Base-by-base conservation (phyloP, 2,888 invertebrate genomes). In the Caenorhabditis virilis region DNA sequence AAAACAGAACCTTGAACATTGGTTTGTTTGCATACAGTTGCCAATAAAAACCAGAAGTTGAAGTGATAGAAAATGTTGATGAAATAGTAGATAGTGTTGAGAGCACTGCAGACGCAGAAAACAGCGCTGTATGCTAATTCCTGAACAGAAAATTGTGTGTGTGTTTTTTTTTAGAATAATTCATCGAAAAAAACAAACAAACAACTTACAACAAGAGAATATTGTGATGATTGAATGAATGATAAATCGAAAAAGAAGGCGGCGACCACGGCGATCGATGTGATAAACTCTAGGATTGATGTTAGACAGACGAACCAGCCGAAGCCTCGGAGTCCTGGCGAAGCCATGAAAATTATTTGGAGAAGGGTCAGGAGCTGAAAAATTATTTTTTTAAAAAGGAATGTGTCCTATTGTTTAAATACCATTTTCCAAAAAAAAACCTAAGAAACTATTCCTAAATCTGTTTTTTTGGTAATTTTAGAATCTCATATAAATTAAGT, bases 331-430 rank as follows among this genome's bases (percentile, higher is more conserved):
- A 30, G 36, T 13, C 62, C 59, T 6, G 72, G 69, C 18, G 55
- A 52, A 15, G 62, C 65, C 65, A 72, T 66, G 42, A 68, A 72
- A 20, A 69, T 63, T 26, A 66, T 62, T 52, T 72, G 72, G 22
- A 72, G 57, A 33, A 72, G 54, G 3, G 62, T 51, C 18, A 72
- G 55, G 16, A 69, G 53, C 59, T 67, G 52, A 18, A 67, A 52
- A 4, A 16, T 11, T 15, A 16, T 6, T 16, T 2, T 46, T 4
- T 9, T 20, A n/a, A 20, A 38, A n/a, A n/a, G n/a, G n/a, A n/a
- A n/a, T n/a, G n/a, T n/a, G n/a, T n/a, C n/a, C n/a, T n/a, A n/a
- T n/a, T n/a, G n/a, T n/a, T n/a, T n/a, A n/a, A n/a, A n/a, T n/a
- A n/a, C n/a, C n/a, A n/a, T n/a, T n/a, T n/a, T n/a, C n/a, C n/a